Evolutionary conservation across 2,113 vertebrate genomes (phyloP).

Genomic region (Cathartes aura): DNA sequence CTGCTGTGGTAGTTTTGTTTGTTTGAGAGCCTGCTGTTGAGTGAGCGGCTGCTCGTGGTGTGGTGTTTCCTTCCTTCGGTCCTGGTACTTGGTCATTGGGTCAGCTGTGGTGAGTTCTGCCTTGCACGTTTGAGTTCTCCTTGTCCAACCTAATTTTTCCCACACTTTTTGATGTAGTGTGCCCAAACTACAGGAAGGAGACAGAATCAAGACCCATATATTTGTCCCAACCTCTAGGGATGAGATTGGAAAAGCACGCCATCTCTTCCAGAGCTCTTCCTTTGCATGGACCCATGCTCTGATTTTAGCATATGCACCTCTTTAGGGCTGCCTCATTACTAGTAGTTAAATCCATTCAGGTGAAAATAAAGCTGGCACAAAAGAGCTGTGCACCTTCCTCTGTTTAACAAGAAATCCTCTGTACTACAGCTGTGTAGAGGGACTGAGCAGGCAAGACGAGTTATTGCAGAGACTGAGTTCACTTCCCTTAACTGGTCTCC

Average conservation of each 20-base stretch:
- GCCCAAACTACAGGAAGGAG: neutral
- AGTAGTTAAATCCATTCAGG: neutral
- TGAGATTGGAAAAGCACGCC: neutral
- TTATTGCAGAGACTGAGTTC: neutral
- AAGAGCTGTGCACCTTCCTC: neutral
- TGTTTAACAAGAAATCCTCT: neutral
- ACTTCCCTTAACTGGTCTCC: neutral
- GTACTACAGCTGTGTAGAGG: neutral
- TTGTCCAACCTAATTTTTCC: neutral
- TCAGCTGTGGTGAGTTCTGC: neutral
- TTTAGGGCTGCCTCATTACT: neutral
- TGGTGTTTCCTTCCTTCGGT: neutral
- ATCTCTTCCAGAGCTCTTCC: neutral
- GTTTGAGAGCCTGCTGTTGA: neutral
- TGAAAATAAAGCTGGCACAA: neutral
- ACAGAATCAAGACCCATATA: accelerated
- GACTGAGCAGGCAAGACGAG: neutral
- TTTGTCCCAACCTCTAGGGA: neutral
- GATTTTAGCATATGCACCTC: neutral
- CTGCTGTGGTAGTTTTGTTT: neutral
- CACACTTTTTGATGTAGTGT: neutral
- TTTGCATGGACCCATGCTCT: neutral
- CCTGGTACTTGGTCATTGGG: neutral
- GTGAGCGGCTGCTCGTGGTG: neutral
- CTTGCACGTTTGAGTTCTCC: neutral